phyloP scores from a whole-genome alignment of 2,797 vertebrate species.

The Mionectes olivaceus region DNA sequence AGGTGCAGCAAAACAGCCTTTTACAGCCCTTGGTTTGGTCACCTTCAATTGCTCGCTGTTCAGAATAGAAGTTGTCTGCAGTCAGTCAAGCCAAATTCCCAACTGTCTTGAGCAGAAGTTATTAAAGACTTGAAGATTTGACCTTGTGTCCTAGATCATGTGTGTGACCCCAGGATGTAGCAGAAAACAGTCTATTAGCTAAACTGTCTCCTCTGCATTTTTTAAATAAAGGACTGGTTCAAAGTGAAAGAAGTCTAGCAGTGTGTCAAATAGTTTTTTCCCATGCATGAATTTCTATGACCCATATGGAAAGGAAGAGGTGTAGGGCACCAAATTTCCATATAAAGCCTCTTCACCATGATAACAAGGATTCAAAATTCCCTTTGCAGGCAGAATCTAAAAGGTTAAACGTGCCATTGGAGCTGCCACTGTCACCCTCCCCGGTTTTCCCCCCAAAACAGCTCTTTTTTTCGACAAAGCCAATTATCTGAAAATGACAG shows the following conservation, averaged over 20 bases:
- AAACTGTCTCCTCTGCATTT: slow-evolving; percentile 11
- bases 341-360: background rate
- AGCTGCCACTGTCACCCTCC: background rate
- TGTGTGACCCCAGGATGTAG: background rate
- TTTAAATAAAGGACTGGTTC: background rate
- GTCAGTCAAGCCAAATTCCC: background rate
- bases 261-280: background rate
- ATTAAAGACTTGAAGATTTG: background rate
- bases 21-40: background rate
- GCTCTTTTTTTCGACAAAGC: slow-evolving; percentile 51
- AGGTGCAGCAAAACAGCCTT: background rate
- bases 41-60: background rate
- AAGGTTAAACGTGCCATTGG: background rate
- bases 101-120: background rate
- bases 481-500: slow-evolving; percentile 70
- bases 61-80: background rate
- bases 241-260: slow-evolving; percentile 20
- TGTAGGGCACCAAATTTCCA: background rate
- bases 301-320: slow-evolving; percentile 1
- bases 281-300: background rate
- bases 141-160: background rate
- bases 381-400: background rate
- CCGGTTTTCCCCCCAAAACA: background rate
- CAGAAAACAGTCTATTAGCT: slow-evolving; percentile 46
- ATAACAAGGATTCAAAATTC: background rate